These are phyloP conservation scores for Dicrurus megarhynchus DNA, from an alignment of 2,113 vertebrate species.

Conservation along the genomic window DNA sequence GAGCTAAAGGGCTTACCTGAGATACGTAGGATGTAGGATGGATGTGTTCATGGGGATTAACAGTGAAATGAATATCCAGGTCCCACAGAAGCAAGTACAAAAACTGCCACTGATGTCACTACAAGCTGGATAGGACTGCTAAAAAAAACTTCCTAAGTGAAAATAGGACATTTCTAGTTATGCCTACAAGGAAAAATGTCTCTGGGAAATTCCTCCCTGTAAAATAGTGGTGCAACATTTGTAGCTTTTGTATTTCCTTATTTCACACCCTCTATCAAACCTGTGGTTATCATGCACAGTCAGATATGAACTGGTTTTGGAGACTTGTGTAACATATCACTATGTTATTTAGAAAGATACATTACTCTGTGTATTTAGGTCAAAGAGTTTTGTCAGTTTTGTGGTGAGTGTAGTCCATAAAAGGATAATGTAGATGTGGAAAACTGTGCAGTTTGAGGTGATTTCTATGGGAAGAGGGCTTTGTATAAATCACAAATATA, in stretches of 20 bases:
- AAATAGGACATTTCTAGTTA: background rate
- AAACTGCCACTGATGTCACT: background rate
- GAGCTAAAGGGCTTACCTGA: background rate
- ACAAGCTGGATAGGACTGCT: background rate
- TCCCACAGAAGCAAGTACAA: background rate
- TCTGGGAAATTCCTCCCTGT: background rate
- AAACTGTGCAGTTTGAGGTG: background rate
- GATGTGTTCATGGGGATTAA: background rate
- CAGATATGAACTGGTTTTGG: background rate
- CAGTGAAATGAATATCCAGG: background rate
- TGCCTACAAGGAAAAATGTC: background rate
- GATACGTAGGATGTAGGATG: background rate
- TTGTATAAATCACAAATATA: background rate
- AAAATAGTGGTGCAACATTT: background rate
- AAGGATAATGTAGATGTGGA: background rate
- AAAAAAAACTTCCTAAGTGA: background rate
- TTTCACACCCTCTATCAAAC: background rate
- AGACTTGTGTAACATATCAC: background rate
- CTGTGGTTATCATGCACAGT: background rate
- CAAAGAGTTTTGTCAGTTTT: background rate
- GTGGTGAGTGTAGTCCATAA: background rate
- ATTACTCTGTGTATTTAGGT: background rate
- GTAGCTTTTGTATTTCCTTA: background rate
- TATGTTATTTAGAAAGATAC: background rate
- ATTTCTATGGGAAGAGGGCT: background rate